phyloP scores from a whole-genome alignment of 2,888 invertebrate genomes.

The Caenorhabditis sp. region DNA sequence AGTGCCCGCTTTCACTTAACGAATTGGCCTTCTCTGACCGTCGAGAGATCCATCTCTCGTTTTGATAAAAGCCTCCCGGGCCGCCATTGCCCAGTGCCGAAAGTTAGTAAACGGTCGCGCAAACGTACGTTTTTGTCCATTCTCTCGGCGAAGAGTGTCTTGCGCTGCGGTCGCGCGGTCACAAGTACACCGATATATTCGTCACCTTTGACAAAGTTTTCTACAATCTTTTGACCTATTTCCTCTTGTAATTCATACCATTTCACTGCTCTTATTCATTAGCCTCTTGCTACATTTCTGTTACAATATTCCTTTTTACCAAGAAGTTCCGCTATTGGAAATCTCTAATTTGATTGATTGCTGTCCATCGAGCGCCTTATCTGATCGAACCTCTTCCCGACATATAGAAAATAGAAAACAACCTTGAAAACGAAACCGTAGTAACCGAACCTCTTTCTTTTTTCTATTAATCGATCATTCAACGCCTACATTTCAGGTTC shows the following conservation, averaged over 20 bases:
- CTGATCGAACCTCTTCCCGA: constrained; percentile 22
- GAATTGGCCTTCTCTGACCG: constrained; percentile 8
- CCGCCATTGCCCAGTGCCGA: constrained; percentile 31
- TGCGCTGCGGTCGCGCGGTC: constrained; percentile 25
- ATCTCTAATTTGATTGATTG: constrained; percentile 24
- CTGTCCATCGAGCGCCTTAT: constrained; percentile 8
- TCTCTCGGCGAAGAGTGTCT: constrained; percentile 31
- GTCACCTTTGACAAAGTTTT: constrained; percentile 56
- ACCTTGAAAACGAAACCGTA: constrained; percentile 25
- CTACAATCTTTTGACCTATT: constrained; percentile 29
- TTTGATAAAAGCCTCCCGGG: constrained; percentile 37
- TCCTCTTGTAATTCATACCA: constrained; percentile 8
- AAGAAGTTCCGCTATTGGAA: too few relatives aligned
- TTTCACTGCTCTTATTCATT: constrained; percentile 1
- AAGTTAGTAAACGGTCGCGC: constrained; percentile 30
- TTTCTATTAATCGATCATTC: not conserved
- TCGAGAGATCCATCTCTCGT: constrained; percentile 4
- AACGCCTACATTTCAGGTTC: constrained; percentile 55
- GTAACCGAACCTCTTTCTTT: not conserved
- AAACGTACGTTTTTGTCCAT: constrained; percentile 31
- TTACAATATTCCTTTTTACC: too few relatives aligned
- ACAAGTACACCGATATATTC: constrained; percentile 56
- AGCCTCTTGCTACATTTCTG: not conserved
- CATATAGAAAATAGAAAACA: not conserved
- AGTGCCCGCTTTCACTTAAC: constrained; percentile 32